Evolutionary conservation across 1,140 invertebrate genomes (phyloP), one percentile per base, ranked within the genome.

Genomic region (Ostrea denselamellosa): DNA sequence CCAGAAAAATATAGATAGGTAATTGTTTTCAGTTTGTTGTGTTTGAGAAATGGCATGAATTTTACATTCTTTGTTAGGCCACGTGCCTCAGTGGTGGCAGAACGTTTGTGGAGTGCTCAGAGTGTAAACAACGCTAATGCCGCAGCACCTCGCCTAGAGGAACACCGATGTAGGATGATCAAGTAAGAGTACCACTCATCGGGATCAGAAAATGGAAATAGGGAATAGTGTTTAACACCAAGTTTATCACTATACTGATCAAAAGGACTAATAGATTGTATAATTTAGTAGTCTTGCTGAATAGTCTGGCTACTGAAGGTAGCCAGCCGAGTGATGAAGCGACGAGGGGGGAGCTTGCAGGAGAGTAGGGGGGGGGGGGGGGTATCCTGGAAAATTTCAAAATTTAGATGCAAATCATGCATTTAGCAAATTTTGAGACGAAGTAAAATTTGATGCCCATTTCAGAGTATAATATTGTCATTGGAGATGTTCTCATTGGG

Each of bases 121-220:
- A 96, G 95, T 17, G 90, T 95, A 3, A 95, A 94, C 19, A 90
- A 95, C 84, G 83, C 88, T 0, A 83, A 89, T 1, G 82, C 93
- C 65, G 97, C 96, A 1, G 92, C 94, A 0, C 91, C 95, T 54
- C 95, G 98, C 77, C 92, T 98, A 0, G 97, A 98, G 92, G 97
- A 98, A 93, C 97, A 98, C 90, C 95, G 97, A 14, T 99, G 98
- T 94, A 95, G 98, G 17, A 97, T 99, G 96, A 96, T 97, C 83
- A 96, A 95, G 91, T 96, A 97, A 83, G 97, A 71, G 10, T 1
- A 25, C 22, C 8, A 12, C 28, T 58, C 19, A 58, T 58, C 5
- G 19, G 12, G 0, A 12, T 54, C 7, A 12, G 12, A 8, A 4
- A 56, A 56, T 17, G 2, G 28, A 85, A 28, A 65, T 8, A 8